Percentiles rank a stretch among this genome's conserved stretches.
Evolutionary conservation across 2,888 invertebrate genomes (phyloP).

Genomic region (Erynnis tages): DNA sequence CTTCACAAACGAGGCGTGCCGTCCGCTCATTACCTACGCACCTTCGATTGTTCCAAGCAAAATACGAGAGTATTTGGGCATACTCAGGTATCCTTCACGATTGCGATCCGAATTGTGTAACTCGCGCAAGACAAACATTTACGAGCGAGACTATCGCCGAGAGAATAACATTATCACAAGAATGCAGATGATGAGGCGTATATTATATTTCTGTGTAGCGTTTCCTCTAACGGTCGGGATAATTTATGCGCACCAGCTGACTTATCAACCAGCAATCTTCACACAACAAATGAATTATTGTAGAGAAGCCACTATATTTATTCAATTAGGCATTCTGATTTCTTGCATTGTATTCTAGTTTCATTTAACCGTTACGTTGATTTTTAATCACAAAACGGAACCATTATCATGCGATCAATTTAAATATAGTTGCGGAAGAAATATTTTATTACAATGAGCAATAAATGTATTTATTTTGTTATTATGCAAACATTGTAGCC

Average conservation of each 20-base stretch:
- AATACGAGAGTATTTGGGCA: too few species aligned
- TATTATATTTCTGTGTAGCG: conserved; percentile 17
- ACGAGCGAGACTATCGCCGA: background rate
- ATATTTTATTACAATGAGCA: conserved; percentile 38
- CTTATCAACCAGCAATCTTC: conserved; percentile 28
- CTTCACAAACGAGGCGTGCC: background rate
- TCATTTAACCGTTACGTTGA: conserved; percentile 34
- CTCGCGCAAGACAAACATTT: too few species aligned
- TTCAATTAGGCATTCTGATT: conserved; percentile 28
- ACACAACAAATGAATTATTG: conserved; percentile 26
- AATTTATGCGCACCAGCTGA: conserved; percentile 23
- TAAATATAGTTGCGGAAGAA: conserved; percentile 41
- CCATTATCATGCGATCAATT: conserved; percentile 43
- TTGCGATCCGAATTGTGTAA: too few species aligned
- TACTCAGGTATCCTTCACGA: too few species aligned
- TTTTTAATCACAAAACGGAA: conserved; percentile 35
- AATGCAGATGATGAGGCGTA: conserved; percentile 6
- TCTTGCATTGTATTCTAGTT: conserved; percentile 28
- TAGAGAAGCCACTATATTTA: conserved; percentile 21
- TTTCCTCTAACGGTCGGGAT: conserved; percentile 17
- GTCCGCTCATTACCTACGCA: background rate
- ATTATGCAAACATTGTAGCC: conserved; percentile 37
- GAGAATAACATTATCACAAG: conserved; percentile 7
- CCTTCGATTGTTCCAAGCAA: too few species aligned
- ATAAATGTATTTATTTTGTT: conserved; percentile 37